Percentiles rank a stretch among this genome's conserved stretches.
Evolutionary conservation across 2,888 invertebrate genomes (phyloP).

Genomic region (Netelia inedita): DNA sequence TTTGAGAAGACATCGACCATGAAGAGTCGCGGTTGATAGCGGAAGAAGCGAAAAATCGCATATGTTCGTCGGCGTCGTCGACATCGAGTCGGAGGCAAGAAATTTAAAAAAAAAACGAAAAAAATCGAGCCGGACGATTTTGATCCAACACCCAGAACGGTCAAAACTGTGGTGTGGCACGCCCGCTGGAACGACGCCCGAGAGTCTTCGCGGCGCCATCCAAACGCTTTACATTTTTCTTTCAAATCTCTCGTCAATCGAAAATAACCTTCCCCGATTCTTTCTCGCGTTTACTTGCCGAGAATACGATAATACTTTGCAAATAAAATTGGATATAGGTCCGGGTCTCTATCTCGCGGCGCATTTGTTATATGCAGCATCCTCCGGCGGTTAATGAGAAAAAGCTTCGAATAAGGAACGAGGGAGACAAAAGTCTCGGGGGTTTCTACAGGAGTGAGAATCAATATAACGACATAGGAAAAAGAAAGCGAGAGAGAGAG

Average conservation of each 20-base stretch:
- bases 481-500: constrained; percentile 20
- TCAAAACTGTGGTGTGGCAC: constrained; percentile 29
- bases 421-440: background rate
- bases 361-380: constrained; percentile 22
- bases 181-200: constrained; percentile 37
- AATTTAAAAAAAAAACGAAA: background rate
- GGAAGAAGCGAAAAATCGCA: background rate
- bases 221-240: constrained; percentile 32
- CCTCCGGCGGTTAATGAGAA: constrained; percentile 55
- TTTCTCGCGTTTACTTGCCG: background rate
- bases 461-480: constrained; percentile 54
- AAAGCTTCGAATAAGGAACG: constrained; percentile 17
- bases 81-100: constrained; percentile 6
- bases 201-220: constrained; percentile 45
- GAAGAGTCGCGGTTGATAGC: background rate
- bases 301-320: constrained; percentile 11
- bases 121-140: constrained; percentile 1
- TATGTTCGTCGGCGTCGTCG: constrained; percentile 40
- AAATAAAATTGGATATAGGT: constrained; percentile 18
- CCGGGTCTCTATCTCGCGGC: constrained; percentile 1
- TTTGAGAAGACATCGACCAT: constrained; percentile 2
- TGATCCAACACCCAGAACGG: constrained; percentile 3
- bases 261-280: background rate
- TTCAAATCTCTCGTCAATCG: constrained; percentile 35
- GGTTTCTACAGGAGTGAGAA: constrained; percentile 32